Base-by-base conservation (phyloP, 1,140 invertebrate genomes). In the Kradibia gibbosae region DNA sequence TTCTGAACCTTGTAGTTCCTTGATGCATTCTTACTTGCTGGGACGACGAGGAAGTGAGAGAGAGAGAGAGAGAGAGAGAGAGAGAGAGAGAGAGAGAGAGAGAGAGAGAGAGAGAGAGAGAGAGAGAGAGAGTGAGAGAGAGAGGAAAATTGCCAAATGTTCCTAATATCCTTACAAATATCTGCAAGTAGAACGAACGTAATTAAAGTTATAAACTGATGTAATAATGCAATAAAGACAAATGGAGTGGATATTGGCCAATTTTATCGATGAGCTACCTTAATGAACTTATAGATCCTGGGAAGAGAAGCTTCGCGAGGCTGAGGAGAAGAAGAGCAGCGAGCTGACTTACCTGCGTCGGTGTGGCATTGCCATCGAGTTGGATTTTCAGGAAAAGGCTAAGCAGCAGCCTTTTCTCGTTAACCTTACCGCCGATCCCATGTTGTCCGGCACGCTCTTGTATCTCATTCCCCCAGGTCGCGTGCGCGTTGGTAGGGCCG, bases 381-480 rank as follows among this genome's bases (percentile, higher is more conserved):
- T 91, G 31, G 88, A 90, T 86, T 90, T 87, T 83, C 86, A 79
- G 77, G 88, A 88, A 78, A 91, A 80, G 25, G 67, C 83, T 42
- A 87, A 89, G 55, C 90, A 89, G 55, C 90, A 93, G 71, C 91
- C 92, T 5, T 93, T 93, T 86, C 87, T 95, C 15, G 92, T 95
- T 20, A 95, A 95, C 90, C 91, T 95, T 28, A 92, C 94, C 62
- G 93, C 94, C 57, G 95, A 95, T 90, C 94, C 94, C 10, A 94
- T 94, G 86, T 87, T 95, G n/a, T 94, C 94, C 3, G 94, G 94
- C 85, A 94, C 93, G 8, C 89, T 95, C 76, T 91, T 94, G 81
- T 95, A 95, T 86, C 87, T 94, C 0, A 86, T 95, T 65, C 93
- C 92, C 36, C 86, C 88, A 31, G 93, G 93, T 53, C 83, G 83